Conservation (phyloP, 1,140 invertebrate genomes). For the Globodera rostochiensis region DNA sequence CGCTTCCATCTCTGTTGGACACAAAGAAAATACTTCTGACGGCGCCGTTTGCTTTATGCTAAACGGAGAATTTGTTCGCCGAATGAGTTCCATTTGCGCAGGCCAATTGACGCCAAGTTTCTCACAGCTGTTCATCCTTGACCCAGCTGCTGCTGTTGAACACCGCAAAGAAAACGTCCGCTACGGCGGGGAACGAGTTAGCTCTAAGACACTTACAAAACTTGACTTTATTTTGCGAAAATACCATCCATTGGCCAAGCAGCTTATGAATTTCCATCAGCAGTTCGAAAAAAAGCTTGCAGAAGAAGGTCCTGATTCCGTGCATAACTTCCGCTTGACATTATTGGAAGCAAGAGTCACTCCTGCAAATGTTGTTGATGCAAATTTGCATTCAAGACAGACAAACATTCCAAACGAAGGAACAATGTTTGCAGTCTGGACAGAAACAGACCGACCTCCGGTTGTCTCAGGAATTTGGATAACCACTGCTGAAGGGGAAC, state of each 20-base stretch:
- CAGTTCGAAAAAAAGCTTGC: not conserved
- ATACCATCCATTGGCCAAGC: not conserved
- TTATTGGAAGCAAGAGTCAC: not conserved
- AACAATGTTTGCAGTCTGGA: slow-evolving; percentile 1
- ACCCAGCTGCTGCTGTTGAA: not conserved
- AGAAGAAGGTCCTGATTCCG: not conserved
- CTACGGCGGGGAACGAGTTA: not conserved
- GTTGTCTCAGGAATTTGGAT: slow-evolving; percentile 4
- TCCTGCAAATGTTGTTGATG: not conserved
- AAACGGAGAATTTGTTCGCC: slow-evolving; percentile 1
- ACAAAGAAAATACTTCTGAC: not conserved
- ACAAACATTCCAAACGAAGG: slow-evolving; percentile 6
- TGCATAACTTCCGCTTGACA: not conserved
- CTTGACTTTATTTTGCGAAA: not conserved
- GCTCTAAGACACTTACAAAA: not conserved
- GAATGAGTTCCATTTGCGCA: not conserved
- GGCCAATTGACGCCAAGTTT: not conserved
- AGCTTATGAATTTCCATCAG: slow-evolving; percentile 5
- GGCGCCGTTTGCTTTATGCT: not conserved
- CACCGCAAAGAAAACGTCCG: not conserved
- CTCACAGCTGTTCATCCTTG: not conserved
- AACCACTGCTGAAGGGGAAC: not conserved
- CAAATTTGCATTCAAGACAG: not conserved
- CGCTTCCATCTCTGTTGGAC: not conserved
- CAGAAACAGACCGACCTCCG: slow-evolving; percentile 10